A percentile compares a stretch with the other conserved stretches of the same genome.
Conservation (phyloP, 2,797 vertebrate genomes). For the Betta splendens region DNA sequence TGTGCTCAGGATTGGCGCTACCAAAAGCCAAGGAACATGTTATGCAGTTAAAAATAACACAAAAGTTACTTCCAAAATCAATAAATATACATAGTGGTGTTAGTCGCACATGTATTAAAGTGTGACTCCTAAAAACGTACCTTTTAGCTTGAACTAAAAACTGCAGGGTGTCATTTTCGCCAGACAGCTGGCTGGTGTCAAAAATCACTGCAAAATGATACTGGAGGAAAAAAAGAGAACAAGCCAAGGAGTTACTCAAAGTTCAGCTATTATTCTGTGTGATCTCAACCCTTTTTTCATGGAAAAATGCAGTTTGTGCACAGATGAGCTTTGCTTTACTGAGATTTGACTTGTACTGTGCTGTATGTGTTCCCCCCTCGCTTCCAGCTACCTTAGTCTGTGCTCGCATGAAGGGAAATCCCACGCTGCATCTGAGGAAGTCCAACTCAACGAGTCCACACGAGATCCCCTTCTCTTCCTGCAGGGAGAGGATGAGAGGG, state of each 20-base stretch:
- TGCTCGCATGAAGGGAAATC: constrained; percentile 99
- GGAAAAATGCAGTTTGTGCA: background rate
- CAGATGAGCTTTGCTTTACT: background rate
- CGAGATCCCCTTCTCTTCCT: constrained; percentile 97
- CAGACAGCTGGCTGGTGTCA: constrained; percentile 93
- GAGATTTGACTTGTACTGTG: background rate
- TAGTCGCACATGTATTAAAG: background rate
- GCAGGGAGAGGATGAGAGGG: constrained; percentile 62
- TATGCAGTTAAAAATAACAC: background rate
- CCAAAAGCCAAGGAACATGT: constrained; percentile 29
- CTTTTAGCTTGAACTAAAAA: constrained; percentile 93
- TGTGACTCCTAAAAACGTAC: constrained; percentile 68
- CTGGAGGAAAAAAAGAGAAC: constrained; percentile 69
- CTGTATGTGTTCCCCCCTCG: background rate
- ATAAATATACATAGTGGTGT: background rate
- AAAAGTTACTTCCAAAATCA: no score
- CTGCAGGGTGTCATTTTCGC: constrained; percentile 88
- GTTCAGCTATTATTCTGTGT: background rate
- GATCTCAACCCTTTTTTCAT: no score
- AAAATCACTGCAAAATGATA: constrained; percentile 96
- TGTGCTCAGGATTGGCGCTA: constrained; percentile 92
- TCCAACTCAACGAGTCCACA: constrained; percentile 92
- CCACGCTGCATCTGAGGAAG: constrained; percentile 96
- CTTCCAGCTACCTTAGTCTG: constrained; percentile 88
- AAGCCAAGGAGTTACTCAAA: background rate